phyloP scores from a whole-genome alignment of 1,140 invertebrate species.

The Aphis craccivora region DNA sequence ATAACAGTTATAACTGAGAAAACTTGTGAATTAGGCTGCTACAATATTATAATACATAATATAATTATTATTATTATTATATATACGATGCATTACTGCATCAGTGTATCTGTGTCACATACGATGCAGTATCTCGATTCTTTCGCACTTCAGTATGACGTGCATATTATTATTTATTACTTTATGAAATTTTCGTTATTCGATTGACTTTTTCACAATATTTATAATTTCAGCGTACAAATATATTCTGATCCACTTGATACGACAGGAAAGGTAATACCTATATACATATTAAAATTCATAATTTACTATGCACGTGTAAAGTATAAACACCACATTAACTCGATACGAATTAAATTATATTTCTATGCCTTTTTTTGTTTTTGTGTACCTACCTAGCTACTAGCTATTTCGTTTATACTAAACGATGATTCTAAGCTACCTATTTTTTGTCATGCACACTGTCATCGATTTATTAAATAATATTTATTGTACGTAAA shows the following conservation, averaged over 20 bases:
- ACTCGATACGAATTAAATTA: background rate
- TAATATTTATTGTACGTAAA: background rate
- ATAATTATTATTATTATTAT: no score
- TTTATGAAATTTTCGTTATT: no score
- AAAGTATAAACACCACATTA: background rate
- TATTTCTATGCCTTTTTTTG: background rate
- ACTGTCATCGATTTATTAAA: background rate
- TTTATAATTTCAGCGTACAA: background rate
- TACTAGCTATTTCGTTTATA: background rate
- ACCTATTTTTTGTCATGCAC: background rate
- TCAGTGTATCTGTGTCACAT: background rate
- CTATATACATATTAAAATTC: background rate
- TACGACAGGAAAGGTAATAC: background rate
- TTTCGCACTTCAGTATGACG: no score
- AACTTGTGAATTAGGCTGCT: background rate
- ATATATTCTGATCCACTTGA: background rate
- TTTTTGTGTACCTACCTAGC: background rate
- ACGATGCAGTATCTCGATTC: no score
- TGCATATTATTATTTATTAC: no score
- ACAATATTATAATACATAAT: background rate
- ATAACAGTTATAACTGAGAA: background rate
- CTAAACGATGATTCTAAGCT: background rate
- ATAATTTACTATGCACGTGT: background rate
- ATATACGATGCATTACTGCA: no score
- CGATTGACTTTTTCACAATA: no score